Percentiles rank a stretch among this genome's conserved stretches.
phyloP scores from a whole-genome alignment of 2,797 vertebrate genomes.

The Pelobates cultripes region DNA sequence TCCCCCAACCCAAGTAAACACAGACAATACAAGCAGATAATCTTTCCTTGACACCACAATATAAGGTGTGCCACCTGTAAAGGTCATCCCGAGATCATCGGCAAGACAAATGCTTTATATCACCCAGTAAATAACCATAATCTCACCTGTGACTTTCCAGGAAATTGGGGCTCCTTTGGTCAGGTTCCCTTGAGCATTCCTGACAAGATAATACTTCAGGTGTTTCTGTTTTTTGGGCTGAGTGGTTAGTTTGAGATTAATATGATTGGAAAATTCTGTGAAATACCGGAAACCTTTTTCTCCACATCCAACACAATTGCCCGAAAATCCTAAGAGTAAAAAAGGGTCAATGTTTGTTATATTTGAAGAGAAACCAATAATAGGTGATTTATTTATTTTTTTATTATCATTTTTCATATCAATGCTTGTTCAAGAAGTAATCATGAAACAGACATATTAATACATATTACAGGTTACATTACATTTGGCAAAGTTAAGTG shows the following conservation, averaged over 20 bases:
- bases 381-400: too few relatives aligned
- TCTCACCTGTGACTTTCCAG: conserved; percentile 92
- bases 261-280: conserved; percentile 96
- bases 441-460: too few relatives aligned
- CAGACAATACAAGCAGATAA: too few relatives aligned
- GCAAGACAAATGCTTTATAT: too few relatives aligned
- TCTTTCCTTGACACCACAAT: too few relatives aligned
- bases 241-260: conserved; percentile 93
- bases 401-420: too few relatives aligned
- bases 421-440: too few relatives aligned
- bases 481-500: too few relatives aligned
- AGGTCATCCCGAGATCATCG: too few relatives aligned
- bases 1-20: too few relatives aligned
- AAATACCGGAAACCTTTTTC: conserved; percentile 98
- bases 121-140: not conserved
- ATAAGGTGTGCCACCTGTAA: too few relatives aligned
- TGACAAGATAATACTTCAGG: conserved; percentile 90
- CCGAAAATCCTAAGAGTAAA: conserved; percentile 84
- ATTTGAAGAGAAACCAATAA: not conserved
- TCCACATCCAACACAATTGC: conserved; percentile 95
- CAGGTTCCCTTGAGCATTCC: conserved; percentile 86
- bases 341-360: not conserved
- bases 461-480: too few relatives aligned
- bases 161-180: conserved; percentile 88
- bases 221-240: conserved; percentile 99